Percentiles rank a stretch among this genome's conserved stretches.
These are phyloP conservation scores for Gobio gobio DNA, from an alignment of 2,113 vertebrate species.

Conservation along the genomic window DNA sequence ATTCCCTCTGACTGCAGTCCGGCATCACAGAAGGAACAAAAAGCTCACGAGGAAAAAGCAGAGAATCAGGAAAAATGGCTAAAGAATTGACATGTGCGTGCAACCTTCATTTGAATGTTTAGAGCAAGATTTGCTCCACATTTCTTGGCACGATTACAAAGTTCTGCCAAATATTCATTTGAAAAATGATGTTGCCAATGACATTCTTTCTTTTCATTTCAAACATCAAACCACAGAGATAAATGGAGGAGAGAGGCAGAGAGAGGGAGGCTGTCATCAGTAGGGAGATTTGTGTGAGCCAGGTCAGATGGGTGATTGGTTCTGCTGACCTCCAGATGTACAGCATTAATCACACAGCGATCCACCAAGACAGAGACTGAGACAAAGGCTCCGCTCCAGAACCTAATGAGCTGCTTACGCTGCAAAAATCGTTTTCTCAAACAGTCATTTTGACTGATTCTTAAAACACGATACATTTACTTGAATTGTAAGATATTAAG, in stretches of 20 bases:
- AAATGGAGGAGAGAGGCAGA: background rate
- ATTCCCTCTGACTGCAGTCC: background rate
- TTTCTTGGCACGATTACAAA: background rate
- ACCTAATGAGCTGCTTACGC: conserved; percentile 5
- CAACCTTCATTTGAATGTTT: background rate
- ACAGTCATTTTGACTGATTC: background rate
- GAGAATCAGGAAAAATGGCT: background rate
- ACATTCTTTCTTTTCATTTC: background rate
- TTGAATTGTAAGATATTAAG: background rate
- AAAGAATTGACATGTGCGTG: background rate
- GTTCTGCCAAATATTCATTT: background rate
- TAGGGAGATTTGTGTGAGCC: conserved; percentile 27
- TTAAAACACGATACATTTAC: background rate
- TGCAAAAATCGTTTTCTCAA: background rate
- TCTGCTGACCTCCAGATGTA: conserved; percentile 36
- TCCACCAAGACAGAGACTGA: conserved; percentile 36
- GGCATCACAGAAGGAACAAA: background rate
- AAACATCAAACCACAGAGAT: background rate
- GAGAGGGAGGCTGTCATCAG: background rate
- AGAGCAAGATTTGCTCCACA: background rate
- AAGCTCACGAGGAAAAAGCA: background rate
- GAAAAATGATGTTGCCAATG: background rate
- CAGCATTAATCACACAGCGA: conserved; percentile 32
- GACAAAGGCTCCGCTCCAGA: background rate
- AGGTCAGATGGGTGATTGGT: conserved; percentile 22